Base-by-base conservation (phyloP, 2,797 vertebrate genomes). In the Siniperca obscura region DNA sequence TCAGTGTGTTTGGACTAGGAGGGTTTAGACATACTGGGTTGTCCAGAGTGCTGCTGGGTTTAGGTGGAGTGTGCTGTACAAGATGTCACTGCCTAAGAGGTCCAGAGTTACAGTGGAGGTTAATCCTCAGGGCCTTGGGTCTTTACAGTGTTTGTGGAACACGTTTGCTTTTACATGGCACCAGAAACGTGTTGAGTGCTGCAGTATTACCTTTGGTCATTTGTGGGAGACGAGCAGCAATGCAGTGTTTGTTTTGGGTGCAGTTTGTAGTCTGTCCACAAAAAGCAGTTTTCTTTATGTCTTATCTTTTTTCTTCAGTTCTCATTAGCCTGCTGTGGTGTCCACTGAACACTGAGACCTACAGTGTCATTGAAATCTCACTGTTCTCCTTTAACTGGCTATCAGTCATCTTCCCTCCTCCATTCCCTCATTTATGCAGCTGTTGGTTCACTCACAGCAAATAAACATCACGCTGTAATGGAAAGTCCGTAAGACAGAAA, bases 341-440 rank as follows among this genome's bases (percentile, higher is more conserved):
- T 70, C 25, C 25, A 40, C 38, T 7, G 38, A 70, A 75, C 71
- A 27, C 72, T 56, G 61, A 80, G 40, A 56, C 55, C 50, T 4
- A 19, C 55, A 73, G 55, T 53, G 57, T 13, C n/a, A 62, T 8
- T 19, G 34, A 62, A 30, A 53, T 62, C 25, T 36, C 38, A n/a
- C 19, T n/a, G 36, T 68, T 74, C 34, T 34, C 64, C 53, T 67
- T 48, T 16, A 55, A 72, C 7, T 61, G 44, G 4, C 12, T 11
- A 3, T 62, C 1, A 17, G 60, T 68, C 65, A 40, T 77, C 34
- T 55, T 77, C 27, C 68, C 34, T 73, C 64, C 64, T 60, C 52
- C 30, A 30, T 36, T 61, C 14, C 1, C 60, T 77, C 75, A 68
- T 61, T 77, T 36, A 77, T 59, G 74, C 13, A 72, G 56, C 74